Base-by-base conservation (phyloP, 2,888 invertebrate species). In the Synergus gifuensis region DNA sequence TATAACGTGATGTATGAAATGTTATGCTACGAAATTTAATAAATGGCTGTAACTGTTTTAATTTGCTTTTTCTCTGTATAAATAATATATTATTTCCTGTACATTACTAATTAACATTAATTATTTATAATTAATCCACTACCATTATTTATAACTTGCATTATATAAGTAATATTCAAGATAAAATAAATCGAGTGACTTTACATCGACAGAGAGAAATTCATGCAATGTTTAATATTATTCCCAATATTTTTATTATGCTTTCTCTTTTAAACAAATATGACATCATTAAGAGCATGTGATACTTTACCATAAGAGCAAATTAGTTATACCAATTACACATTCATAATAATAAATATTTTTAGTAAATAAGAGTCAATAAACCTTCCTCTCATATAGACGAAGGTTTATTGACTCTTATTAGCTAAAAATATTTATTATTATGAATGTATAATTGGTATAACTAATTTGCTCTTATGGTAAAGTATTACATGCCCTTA, bases 21-120 rank as follows among this genome's bases (percentile, higher is more conserved):
- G 85, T 86, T 89, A 88, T 88, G 79, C 83, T 84, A 87, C 82
- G 80, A 84, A 85, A 82, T 85, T 87, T 86, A 89, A 89, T 86
- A 89, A 89, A 88, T 86, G 87, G 86, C 86, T 88, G 86, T 87
- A 82, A 87, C 86, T 87, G 88, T 89, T 86, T 89, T 84, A 83
- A 87, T 69, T 80, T 16, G 49, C 11, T 49, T 22, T 46, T 73
- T 73, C 60, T 60, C n/a, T 60, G 60, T 60, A 60, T 18, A 60
- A 60, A 22, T 22, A 2, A n/a, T 60, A 60, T 22, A 4, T 22
- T 60, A 60, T 60, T 22, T 22, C 60, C 60, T 60, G 60, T 60
- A 60, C 22, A 22, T 22, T 60, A 12, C 60, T 60, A 60, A 60
- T 60, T 60, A 60, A 60, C 28, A 28, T 28, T 28, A 28, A 28